Evolutionary conservation across 2,797 vertebrate species (phyloP).

Genomic region (Ibycter americanus): DNA sequence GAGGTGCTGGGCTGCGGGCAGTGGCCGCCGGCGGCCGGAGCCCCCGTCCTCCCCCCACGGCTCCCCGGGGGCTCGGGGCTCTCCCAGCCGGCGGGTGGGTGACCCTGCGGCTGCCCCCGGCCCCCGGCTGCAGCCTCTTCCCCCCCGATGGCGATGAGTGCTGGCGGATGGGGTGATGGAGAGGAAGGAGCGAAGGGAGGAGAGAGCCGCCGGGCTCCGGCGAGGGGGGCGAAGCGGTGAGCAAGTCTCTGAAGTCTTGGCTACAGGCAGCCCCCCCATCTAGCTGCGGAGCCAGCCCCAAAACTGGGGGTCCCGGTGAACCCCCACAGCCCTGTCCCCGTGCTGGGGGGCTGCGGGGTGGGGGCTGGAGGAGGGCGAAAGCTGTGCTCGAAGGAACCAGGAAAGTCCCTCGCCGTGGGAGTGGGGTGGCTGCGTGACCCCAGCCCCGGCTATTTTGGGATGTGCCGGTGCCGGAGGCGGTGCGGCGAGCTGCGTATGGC

Average conservation of each 20-base stretch:
- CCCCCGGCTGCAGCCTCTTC: constrained; percentile 41
- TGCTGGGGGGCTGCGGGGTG: background rate
- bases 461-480: accelerated
- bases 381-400: background rate
- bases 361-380: background rate
- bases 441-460: background rate
- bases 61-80: background rate
- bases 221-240: background rate
- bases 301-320: background rate
- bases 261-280: background rate
- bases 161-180: constrained; percentile 48
- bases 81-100: background rate
- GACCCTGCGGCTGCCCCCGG: background rate
- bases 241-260: background rate
- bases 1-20: constrained; percentile 5
- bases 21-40: background rate
- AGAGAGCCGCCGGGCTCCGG: background rate
- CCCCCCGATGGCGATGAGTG: constrained; percentile 50
- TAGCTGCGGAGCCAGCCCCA: background rate
- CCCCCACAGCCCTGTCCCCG: accelerated
- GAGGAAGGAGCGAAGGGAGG: constrained; percentile 25
- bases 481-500: background rate
- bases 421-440: background rate
- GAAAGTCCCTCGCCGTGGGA: accelerated
- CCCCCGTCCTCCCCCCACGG: background rate